Conservation (phyloP, 2,888 invertebrate genomes). For the Charanyca ferruginea region DNA sequence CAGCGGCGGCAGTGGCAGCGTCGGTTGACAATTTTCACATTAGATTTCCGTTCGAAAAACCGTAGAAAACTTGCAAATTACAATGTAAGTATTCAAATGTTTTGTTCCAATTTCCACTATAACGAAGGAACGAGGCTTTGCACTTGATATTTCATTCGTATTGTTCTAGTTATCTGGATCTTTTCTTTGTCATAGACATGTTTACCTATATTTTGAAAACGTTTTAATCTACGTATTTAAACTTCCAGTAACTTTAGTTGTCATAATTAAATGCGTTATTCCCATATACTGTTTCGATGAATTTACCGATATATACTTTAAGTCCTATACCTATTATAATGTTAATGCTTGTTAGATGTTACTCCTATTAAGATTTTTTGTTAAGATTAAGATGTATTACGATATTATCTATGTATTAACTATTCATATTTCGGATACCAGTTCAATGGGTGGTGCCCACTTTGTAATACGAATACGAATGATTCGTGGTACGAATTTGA, state of each 20-base stretch:
- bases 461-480: slow-evolving; percentile 28
- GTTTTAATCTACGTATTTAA: neutral
- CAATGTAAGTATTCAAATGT: slow-evolving; percentile 10
- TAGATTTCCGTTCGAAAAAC: neutral
- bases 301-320: slow-evolving; percentile 54
- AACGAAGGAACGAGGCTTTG: neutral
- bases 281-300: slow-evolving; percentile 52
- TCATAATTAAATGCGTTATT: slow-evolving; percentile 18
- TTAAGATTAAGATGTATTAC: slow-evolving; percentile 29
- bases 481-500: slow-evolving; percentile 44
- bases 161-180: neutral
- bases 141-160: neutral
- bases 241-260: slow-evolving; percentile 7
- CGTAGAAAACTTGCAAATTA: no score
- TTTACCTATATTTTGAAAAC: neutral
- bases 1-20: no score
- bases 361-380: slow-evolving; percentile 48
- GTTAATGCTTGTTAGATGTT: slow-evolving; percentile 62
- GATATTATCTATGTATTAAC: slow-evolving; percentile 22
- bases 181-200: slow-evolving; percentile 1
- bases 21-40: neutral
- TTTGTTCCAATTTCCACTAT: neutral
- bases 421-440: slow-evolving; percentile 32
- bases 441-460: slow-evolving; percentile 19
- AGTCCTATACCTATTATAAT: slow-evolving; percentile 45